A percentile compares a stretch with the other conserved stretches of the same genome.
phyloP scores from a whole-genome alignment of 2,888 invertebrate genomes.

The Aphodius sticticus region DNA sequence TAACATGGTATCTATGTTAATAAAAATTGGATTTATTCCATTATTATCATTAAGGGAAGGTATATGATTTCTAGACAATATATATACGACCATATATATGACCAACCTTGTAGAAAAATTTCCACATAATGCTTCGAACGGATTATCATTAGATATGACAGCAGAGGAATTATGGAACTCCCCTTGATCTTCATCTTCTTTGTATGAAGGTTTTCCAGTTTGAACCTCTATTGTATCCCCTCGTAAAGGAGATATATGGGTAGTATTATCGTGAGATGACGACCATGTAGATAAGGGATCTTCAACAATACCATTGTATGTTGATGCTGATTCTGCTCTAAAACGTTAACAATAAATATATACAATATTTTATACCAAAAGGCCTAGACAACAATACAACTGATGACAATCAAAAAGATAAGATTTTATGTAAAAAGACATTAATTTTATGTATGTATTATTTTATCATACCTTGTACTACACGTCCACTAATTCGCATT shows the following conservation, averaged over 20 bases:
- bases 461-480: too few relatives aligned
- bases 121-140: conserved; percentile 64
- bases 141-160: conserved; percentile 57
- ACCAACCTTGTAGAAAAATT: conserved; percentile 61
- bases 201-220: conserved; percentile 27
- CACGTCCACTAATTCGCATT: too few relatives aligned
- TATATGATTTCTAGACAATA: too few relatives aligned
- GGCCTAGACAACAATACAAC: too few relatives aligned
- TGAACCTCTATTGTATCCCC: conserved; percentile 48
- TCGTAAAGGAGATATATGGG: conserved; percentile 46
- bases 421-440: too few relatives aligned
- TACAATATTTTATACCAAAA: too few relatives aligned
- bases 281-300: conserved; percentile 11
- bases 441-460: too few relatives aligned
- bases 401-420: too few relatives aligned
- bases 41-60: too few relatives aligned
- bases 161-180: conserved; percentile 62
- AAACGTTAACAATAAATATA: neutral
- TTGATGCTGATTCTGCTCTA: neutral
- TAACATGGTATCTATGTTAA: too few relatives aligned
- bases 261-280: conserved; percentile 26
- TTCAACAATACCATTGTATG: neutral
- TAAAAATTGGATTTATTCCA: too few relatives aligned
- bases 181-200: conserved; percentile 46
- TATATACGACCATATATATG: too few relatives aligned